Conservation (phyloP, 2,888 invertebrate species). For the Dioctria rufipes region DNA sequence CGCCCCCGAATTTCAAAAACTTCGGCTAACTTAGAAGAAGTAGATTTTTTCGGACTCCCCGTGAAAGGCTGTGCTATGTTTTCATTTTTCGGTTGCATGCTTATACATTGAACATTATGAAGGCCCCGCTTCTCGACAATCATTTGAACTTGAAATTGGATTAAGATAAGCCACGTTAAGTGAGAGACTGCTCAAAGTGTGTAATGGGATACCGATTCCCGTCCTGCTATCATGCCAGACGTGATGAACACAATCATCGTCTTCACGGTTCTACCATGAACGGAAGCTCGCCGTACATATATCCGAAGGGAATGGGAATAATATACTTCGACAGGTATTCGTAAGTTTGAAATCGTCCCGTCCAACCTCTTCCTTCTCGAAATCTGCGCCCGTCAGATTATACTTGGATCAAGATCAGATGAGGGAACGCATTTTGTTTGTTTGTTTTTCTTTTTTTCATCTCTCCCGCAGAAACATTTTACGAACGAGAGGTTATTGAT, state of each 20-base stretch:
- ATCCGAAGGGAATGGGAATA: neutral
- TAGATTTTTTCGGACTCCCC: neutral
- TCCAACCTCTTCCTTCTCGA: neutral
- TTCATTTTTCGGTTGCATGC: neutral
- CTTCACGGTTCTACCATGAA: neutral
- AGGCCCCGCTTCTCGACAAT: constrained; percentile 16
- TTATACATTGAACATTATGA: constrained; percentile 18
- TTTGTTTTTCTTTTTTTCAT: neutral
- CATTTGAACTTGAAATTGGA: constrained; percentile 57
- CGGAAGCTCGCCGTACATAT: too few relatives aligned
- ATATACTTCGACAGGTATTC: neutral
- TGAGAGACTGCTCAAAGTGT: constrained; percentile 10
- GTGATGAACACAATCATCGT: neutral
- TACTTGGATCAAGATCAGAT: neutral
- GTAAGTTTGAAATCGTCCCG: neutral
- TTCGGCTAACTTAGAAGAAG: neutral
- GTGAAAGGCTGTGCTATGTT: neutral
- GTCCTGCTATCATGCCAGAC: constrained; percentile 7
- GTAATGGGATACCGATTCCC: constrained; percentile 29
- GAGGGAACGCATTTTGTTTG: constrained; percentile 1
- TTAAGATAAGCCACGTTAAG: constrained; percentile 54
- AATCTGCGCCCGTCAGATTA: neutral
- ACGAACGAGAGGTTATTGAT: constrained; percentile 20
- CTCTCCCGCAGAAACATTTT: neutral
- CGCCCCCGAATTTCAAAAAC: neutral